These are phyloP conservation scores for Octodon degus DNA, from an alignment of 2,113 vertebrate genomes.

Conservation along the genomic window DNA sequence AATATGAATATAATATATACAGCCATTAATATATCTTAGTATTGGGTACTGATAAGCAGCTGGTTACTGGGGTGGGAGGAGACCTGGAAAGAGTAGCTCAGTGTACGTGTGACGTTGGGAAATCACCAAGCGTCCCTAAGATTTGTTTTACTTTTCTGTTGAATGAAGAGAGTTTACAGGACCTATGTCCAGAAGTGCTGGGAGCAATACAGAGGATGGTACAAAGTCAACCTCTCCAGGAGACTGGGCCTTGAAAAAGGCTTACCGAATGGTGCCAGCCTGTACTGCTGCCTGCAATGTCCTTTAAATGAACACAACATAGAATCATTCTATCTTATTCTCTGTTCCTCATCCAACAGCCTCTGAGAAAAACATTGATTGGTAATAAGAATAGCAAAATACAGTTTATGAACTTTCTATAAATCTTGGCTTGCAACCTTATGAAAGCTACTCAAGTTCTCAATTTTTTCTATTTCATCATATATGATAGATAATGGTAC, in stretches of 20 bases:
- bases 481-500: neutral
- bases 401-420: neutral
- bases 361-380: neutral
- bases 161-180: neutral
- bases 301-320: neutral
- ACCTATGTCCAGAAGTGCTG: neutral
- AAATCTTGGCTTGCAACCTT: neutral
- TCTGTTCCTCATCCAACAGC: neutral
- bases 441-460: neutral
- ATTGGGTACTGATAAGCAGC: neutral
- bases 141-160: neutral
- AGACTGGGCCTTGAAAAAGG: neutral
- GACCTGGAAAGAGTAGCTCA: neutral
- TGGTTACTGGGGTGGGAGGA: neutral
- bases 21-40: neutral
- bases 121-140: neutral
- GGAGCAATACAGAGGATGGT: neutral
- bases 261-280: neutral
- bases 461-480: neutral
- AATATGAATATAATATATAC: neutral
- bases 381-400: neutral
- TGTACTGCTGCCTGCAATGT: neutral
- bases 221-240: neutral
- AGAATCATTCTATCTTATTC: neutral
- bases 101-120: neutral